Conservation (phyloP, 2,113 vertebrate genomes). For the Hiodon alosoides region DNA sequence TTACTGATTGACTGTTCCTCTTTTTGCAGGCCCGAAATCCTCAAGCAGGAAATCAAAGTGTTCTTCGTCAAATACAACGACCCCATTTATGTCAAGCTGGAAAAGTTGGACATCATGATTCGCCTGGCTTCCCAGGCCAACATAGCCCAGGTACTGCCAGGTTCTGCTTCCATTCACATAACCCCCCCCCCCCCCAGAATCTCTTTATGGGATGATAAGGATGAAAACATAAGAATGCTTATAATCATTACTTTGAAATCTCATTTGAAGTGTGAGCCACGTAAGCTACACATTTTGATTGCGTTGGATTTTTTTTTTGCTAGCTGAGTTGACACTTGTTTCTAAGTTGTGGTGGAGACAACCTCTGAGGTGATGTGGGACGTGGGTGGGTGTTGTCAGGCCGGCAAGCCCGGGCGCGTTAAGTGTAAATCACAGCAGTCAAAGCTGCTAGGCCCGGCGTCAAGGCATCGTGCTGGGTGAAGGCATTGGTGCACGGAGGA, state of each 20-base stretch:
- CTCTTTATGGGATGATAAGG: too few relatives aligned
- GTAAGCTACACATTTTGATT: too few relatives aligned
- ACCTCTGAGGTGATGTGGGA: too few relatives aligned
- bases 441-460: not conserved
- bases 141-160: conserved; percentile 82
- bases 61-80: conserved; percentile 99
- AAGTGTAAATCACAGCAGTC: not conserved
- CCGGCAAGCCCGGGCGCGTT: conserved; percentile 24
- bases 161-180: not conserved
- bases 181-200: too few relatives aligned
- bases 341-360: not conserved
- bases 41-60: conserved; percentile 98
- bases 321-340: not conserved
- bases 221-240: too few relatives aligned
- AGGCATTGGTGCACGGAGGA: too few relatives aligned
- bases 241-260: too few relatives aligned
- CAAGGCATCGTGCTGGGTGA: not conserved
- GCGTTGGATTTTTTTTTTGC: not conserved
- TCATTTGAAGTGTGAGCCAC: too few relatives aligned
- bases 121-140: conserved; percentile 96
- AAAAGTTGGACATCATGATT: conserved; percentile 99
- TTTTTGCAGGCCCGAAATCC: conserved; percentile 83
- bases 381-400: not conserved
- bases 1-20: conserved; percentile 1
- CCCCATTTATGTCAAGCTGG: conserved; percentile 97